Percentiles rank a stretch among this genome's conserved stretches.
These are phyloP conservation scores for Eubucco bourcierii DNA, from an alignment of 2,113 vertebrate species.

Conservation along the genomic window DNA sequence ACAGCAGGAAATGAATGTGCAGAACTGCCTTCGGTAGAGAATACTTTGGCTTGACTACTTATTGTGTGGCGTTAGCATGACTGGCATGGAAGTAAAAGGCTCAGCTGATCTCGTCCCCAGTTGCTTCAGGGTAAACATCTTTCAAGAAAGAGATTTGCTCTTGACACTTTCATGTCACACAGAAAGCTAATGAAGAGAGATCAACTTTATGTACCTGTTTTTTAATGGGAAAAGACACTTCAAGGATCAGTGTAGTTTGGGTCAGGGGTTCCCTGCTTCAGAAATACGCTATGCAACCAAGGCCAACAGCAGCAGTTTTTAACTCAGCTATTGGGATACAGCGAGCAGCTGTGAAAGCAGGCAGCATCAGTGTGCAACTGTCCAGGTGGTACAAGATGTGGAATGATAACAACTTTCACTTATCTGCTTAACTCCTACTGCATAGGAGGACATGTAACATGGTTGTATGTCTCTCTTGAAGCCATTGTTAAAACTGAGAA, in stretches of 20 bases:
- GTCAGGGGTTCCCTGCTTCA: neutral
- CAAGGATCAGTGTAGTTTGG: neutral
- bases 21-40: neutral
- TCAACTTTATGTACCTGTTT: neutral
- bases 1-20: neutral
- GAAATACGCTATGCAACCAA: neutral
- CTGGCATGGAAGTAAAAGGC: neutral
- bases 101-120: neutral
- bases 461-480: neutral
- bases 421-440: neutral
- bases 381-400: neutral
- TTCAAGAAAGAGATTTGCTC: neutral
- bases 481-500: neutral
- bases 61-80: neutral
- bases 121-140: neutral
- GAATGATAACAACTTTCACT: neutral
- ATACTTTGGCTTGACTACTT: neutral
- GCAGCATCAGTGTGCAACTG: neutral
- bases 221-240: neutral
- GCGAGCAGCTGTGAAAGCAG: neutral
- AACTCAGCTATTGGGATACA: neutral
- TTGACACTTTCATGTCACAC: neutral
- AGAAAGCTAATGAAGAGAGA: neutral
- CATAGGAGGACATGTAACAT: neutral
- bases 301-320: neutral